Base-by-base conservation (phyloP, 2,888 invertebrate species). In the Parasteatoda lunata region DNA sequence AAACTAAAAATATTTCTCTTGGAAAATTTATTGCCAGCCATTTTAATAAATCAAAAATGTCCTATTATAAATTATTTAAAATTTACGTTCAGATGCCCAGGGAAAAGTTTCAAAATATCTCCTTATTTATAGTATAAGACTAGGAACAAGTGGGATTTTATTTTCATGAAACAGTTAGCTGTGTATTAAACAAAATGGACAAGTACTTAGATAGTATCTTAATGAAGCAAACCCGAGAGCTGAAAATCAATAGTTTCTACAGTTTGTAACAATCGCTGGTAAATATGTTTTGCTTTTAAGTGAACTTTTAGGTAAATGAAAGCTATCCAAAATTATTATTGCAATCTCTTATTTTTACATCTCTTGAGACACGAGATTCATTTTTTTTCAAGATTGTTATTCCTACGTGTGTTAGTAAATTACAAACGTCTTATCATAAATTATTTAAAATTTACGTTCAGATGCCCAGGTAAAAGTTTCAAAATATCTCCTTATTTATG, bases 381-480 rank as follows among this genome's bases (percentile, higher is more conserved):
- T 30, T 78, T 78, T 68, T 30, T 30, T 30, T 30, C 30, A 30
- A 30, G 30, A 30, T 59, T 70, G 59, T 78, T 78, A 78, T 78
- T 48, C 48, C 78, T 15, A 30, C 69, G 59, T 68, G 59, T 69
- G 70, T 48, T 59, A 78, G 70, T 69, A 78, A 78, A 78, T 78
- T 70, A 78, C 59, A 45, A 59, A n/a, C 7, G 66, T 45, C 48
- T 52, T 48, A 48, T 78, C 52, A 70, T 78, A 78, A 70, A 78
- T 78, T 78, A 78, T 52, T 66, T 65, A 77, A 65, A 77, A 77
- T 77, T 68, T 77, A 66, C 66, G 66, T 68, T 77, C 77, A 51
- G 9, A 30, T 76, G 59, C 65, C 54, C 7, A 48, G n/a, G 65
- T 64, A 59, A 59, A 59, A n/a, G 11, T 59, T 59, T 13, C 59